phyloP scores from a whole-genome alignment of 2,113 vertebrate species.

The Aegotheles bennettii region DNA sequence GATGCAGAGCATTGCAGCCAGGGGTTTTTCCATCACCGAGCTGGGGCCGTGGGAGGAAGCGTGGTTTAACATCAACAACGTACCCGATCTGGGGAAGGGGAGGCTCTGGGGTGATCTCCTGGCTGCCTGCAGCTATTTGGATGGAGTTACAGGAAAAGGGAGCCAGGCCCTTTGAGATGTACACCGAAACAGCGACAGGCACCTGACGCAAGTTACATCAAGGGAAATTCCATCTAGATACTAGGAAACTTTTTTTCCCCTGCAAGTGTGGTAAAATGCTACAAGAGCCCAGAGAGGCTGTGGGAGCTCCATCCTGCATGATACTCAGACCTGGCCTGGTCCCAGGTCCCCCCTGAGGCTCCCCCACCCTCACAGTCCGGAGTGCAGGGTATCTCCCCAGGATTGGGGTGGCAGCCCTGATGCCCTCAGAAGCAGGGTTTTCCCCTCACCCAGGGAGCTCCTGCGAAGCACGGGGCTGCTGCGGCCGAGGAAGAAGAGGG shows the following conservation, averaged over 20 bases:
- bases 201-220: background rate
- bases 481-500: background rate
- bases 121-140: background rate
- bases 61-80: background rate
- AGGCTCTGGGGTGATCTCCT: background rate
- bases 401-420: background rate
- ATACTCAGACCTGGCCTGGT: background rate
- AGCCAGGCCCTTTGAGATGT: background rate
- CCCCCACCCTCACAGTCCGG: fast-evolving
- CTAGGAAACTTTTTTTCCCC: background rate
- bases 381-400: background rate
- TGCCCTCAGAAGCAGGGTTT: fast-evolving
- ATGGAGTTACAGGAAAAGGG: background rate
- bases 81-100: background rate
- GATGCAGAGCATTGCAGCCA: background rate
- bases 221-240: background rate
- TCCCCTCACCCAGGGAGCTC: fast-evolving
- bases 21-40: background rate
- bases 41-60: background rate
- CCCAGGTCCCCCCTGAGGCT: background rate
- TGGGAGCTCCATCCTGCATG: background rate
- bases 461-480: background rate
- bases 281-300: background rate
- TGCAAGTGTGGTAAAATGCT: background rate
- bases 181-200: background rate